Percentiles rank a stretch among this genome's conserved stretches.
These are phyloP conservation scores for Pavo muticus DNA, from an alignment of 2,113 vertebrate genomes.

Conservation along the genomic window DNA sequence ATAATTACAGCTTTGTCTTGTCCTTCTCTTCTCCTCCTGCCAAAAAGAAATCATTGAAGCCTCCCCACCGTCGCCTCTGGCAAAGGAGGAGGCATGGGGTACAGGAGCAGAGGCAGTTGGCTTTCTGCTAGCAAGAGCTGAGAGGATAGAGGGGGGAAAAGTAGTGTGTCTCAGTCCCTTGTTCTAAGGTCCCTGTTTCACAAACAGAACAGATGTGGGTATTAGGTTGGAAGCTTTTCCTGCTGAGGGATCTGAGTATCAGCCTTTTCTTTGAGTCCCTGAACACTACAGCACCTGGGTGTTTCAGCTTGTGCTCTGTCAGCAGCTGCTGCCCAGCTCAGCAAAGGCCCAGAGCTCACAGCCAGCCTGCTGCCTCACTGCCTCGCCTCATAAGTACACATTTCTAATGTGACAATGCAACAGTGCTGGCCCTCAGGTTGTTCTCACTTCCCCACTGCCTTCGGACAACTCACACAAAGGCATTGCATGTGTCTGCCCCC, in stretches of 20 bases:
- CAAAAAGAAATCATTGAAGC: neutral
- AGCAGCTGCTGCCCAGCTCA: neutral
- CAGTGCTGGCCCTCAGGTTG: neutral
- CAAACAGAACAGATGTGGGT: neutral
- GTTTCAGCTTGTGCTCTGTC: neutral
- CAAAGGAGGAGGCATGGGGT: neutral
- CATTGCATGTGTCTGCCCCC: neutral
- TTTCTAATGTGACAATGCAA: fast-evolving
- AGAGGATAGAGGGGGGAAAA: neutral
- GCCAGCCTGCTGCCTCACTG: neutral
- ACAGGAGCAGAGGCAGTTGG: neutral
- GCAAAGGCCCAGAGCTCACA: neutral
- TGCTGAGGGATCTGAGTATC: neutral
- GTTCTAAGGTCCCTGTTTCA: neutral
- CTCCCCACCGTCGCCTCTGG: neutral
- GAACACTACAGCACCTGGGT: neutral
- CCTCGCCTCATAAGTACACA: fast-evolving
- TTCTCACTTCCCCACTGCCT: neutral
- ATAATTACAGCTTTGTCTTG: neutral
- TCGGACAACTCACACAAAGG: fast-evolving
- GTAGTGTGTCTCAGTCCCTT: neutral
- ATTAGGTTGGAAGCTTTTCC: neutral
- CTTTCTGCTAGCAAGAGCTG: neutral
- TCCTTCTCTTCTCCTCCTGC: neutral
- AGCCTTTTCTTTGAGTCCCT: neutral